Percentiles rank a stretch among this genome's conserved stretches.
Evolutionary conservation across 2,888 invertebrate species (phyloP).

Genomic region (Artemia sp.): DNA sequence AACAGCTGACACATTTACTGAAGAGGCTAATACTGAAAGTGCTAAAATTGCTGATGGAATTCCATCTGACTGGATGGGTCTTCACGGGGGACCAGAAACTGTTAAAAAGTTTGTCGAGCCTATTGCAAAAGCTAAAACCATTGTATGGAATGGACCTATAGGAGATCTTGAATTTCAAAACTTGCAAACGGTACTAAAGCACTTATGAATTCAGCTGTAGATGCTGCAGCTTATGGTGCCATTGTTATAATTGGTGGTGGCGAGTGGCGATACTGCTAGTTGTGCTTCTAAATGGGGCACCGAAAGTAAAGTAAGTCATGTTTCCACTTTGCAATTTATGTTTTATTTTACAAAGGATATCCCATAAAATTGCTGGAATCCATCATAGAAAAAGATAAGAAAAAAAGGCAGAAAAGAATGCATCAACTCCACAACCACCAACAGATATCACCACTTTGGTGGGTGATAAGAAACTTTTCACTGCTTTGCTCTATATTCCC

Average conservation of each 20-base stretch:
- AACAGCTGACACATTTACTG: conserved; percentile 86
- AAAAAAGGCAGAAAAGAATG: no score
- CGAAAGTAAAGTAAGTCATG: conserved; percentile 84
- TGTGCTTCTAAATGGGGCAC: conserved; percentile 92
- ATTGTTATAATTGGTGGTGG: conserved; percentile 84
- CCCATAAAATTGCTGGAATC: no score
- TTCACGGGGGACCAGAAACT: conserved; percentile 82
- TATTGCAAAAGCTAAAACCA: conserved; percentile 73
- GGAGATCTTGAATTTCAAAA: conserved; percentile 94
- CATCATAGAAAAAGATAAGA: no score
- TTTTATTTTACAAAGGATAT: no score
- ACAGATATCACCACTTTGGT: no score
- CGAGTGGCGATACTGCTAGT: conserved; percentile 92
- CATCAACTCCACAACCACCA: no score
- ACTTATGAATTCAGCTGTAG: conserved; percentile 86
- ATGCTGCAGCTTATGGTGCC: conserved; percentile 61
- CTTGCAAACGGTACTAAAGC: conserved; percentile 78
- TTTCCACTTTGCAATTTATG: conserved; percentile 44
- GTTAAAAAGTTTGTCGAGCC: conserved; percentile 58
- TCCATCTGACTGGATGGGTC: conserved; percentile 83
- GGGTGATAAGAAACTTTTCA: no score
- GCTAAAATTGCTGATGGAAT: conserved; percentile 68
- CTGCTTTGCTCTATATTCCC: no score
- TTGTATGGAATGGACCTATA: conserved; percentile 98
- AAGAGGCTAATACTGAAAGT: conserved; percentile 57